Conservation (phyloP, 2,113 vertebrate genomes). For the Nerophis ophidion region DNA sequence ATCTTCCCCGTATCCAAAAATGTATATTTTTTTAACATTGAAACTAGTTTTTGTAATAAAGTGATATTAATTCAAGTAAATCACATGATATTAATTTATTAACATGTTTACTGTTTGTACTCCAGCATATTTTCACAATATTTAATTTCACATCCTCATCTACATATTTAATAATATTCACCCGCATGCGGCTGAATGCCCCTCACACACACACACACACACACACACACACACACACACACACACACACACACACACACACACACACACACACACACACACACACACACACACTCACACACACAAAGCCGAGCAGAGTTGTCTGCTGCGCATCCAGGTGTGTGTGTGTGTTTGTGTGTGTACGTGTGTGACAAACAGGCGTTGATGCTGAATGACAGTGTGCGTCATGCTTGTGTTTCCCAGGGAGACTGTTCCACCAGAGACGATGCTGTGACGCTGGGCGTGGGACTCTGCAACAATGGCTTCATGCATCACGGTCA, state of each 20-base stretch:
- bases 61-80: too few species aligned
- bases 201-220: neutral
- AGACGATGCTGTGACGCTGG: conserved; percentile 91
- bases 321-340: conserved; percentile 6
- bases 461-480: conserved; percentile 95
- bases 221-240: too few species aligned
- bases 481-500: conserved; percentile 99
- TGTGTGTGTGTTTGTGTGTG: too few species aligned
- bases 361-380: conserved; percentile 15
- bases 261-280: neutral
- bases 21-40: too few species aligned
- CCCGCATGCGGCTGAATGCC: neutral
- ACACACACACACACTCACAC: too few species aligned
- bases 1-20: too few species aligned
- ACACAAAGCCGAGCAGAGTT: neutral
- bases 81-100: neutral
- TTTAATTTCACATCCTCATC: conserved; percentile 1
- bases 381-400: conserved; percentile 40
- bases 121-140: too few species aligned
- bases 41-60: too few species aligned
- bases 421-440: conserved; percentile 93
- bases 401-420: conserved; percentile 55
- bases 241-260: neutral
- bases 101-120: neutral
- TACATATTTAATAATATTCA: neutral